Conservation (phyloP, 2,797 vertebrate species). For the Amazonetta brasiliensis region DNA sequence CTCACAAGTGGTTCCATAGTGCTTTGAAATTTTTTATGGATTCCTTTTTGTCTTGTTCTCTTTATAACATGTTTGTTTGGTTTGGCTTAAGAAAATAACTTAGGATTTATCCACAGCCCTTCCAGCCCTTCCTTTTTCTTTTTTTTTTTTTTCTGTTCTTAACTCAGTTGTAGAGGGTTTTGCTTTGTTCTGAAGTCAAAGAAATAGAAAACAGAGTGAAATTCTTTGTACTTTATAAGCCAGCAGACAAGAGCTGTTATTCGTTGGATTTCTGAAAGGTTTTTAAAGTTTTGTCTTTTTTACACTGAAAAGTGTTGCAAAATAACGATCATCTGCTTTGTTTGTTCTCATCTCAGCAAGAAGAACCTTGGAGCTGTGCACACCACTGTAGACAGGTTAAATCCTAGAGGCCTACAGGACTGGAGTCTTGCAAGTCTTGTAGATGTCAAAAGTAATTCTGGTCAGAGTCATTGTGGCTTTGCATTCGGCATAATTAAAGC, state of each 20-base stretch:
- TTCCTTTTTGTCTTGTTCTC: background rate
- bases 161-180: background rate
- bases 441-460: slow-evolving; percentile 34
- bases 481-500: slow-evolving; percentile 38
- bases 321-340: background rate
- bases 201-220: background rate
- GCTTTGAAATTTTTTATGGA: background rate
- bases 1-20: background rate
- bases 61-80: background rate
- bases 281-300: background rate
- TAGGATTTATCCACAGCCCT: background rate
- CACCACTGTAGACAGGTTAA: background rate
- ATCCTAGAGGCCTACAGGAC: background rate
- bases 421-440: background rate
- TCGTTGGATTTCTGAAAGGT: background rate
- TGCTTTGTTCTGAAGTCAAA: background rate
- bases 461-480: background rate
- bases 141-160: background rate
- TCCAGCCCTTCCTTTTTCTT: background rate
- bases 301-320: background rate
- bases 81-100: slow-evolving; percentile 9
- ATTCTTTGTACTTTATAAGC: background rate
- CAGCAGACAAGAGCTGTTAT: background rate
- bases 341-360: background rate
- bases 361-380: background rate